Base-by-base conservation (phyloP, 2,113 vertebrate genomes). In the Malaclemys terrapin region DNA sequence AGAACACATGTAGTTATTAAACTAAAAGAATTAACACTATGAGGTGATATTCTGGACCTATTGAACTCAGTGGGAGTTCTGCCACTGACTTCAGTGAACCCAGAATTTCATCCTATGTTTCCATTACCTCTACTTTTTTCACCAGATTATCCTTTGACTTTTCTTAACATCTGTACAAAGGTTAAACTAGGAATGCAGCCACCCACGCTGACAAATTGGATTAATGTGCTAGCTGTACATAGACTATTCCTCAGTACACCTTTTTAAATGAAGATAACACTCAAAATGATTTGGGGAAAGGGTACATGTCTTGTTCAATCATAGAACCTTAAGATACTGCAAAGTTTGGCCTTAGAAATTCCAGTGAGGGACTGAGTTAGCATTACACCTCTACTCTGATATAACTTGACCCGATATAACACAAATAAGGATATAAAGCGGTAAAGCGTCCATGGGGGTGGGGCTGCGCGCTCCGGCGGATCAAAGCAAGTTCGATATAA, bases 41-140 rank as follows among this genome's bases (percentile, higher is more conserved):
- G 9, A 42, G 42, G 24, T 38, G 0, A 2, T 1, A 7, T 16
- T 9, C 49, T 47, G 3, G 10, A 35, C 31, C 22, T 59, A 25
- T 25, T 87, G 6, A 0, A 76, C 0, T 42, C 7, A 12, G 19
- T 84, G 80, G 24, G 27, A 47, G 42, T 50, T 8, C 75, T 4
- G 35, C 10, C 22, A 13, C 47, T 49, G 6, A 14, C 14, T 13
- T 3, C 35, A 76, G 10, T 17, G 35, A 17, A 53, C 24, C 8
- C 69, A 45, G 38, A 45, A 45, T 35, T 31, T 7, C 0, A 0
- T 52, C 38, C 62, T 35, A 5, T 54, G 17, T 35, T 27, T 87
- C 47, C 65, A 38, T 72, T 72, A 1, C 5, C 24, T 31, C 24
- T 24, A 38, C 8, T 5, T 25, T 80, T 75, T 59, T 27, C 25